Evolutionary conservation across 2,888 invertebrate species (phyloP).

Genomic region (Rhabditoides inermis): DNA sequence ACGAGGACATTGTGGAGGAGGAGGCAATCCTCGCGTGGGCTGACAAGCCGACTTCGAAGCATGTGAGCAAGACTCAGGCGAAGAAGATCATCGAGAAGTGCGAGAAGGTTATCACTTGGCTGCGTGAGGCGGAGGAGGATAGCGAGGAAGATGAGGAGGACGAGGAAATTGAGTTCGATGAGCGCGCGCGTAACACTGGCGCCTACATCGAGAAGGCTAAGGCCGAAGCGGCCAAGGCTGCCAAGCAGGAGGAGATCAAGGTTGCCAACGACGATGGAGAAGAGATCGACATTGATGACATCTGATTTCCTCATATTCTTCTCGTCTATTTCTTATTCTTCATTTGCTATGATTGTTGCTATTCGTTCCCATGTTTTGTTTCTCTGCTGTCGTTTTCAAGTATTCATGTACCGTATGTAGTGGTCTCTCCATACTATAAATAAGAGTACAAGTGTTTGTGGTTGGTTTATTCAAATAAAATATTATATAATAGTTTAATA

Average conservation of each 20-base stretch:
- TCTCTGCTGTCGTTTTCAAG: too few species aligned
- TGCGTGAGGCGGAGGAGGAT: constrained; percentile 85
- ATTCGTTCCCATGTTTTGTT: too few species aligned
- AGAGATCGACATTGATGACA: constrained; percentile 46
- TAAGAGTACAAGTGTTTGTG: too few species aligned
- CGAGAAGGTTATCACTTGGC: constrained; percentile 87
- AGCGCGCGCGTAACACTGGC: constrained; percentile 21
- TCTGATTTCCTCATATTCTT: constrained; percentile 24
- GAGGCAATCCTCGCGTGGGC: constrained; percentile 89
- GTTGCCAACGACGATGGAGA: constrained; percentile 32
- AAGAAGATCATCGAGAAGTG: constrained; percentile 85
- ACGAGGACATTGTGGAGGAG: constrained; percentile 87
- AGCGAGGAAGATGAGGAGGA: constrained; percentile 67
- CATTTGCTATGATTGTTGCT: too few species aligned
- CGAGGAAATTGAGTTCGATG: constrained; percentile 20
- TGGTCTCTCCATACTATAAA: too few species aligned
- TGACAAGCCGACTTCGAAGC: constrained; percentile 76
- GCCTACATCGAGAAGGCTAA: constrained; percentile 14
- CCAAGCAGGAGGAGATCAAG: constrained; percentile 9
- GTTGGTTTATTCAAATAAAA: too few species aligned
- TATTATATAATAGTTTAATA: neutral
- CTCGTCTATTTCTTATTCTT: too few species aligned
- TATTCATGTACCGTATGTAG: too few species aligned
- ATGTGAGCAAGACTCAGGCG: constrained; percentile 76
- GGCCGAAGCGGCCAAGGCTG: constrained; percentile 5